Evolutionary conservation across 2,797 vertebrate species (phyloP).

Genomic region (Oryzias sinensis): DNA sequence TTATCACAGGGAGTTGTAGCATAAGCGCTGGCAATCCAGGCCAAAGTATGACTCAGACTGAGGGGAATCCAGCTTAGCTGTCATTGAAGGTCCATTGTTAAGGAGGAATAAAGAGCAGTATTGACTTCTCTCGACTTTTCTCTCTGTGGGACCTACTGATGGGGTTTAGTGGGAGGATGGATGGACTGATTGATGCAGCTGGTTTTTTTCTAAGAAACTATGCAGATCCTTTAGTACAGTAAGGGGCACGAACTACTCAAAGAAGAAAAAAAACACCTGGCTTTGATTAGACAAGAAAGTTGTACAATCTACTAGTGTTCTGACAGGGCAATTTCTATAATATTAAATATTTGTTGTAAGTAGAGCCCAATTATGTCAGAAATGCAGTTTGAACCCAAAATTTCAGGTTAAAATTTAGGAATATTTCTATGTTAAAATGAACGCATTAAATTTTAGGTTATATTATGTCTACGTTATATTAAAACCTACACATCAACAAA

Average conservation of each 20-base stretch:
- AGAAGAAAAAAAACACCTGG: neutral
- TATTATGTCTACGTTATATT: too few species aligned
- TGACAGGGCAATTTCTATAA: too few species aligned
- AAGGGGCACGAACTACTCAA: neutral
- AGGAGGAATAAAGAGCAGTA: slow-evolving; percentile 64
- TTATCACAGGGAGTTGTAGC: slow-evolving; percentile 34
- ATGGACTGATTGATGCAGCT: slow-evolving; percentile 32
- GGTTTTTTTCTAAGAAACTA: slow-evolving; percentile 19
- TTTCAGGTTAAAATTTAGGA: too few species aligned
- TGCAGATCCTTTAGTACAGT: slow-evolving; percentile 2
- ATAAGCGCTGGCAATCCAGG: slow-evolving; percentile 34
- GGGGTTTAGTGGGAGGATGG: slow-evolving; percentile 53
- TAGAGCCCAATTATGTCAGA: too few species aligned
- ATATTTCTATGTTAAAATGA: too few species aligned
- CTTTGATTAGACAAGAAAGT: neutral
- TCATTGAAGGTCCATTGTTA: slow-evolving; percentile 70
- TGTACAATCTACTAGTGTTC: too few species aligned
- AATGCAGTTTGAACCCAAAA: too few species aligned
- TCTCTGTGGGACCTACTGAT: slow-evolving; percentile 40
- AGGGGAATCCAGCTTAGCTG: slow-evolving; percentile 59
- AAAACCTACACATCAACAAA: too few species aligned
- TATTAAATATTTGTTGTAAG: too few species aligned
- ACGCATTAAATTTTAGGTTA: too few species aligned
- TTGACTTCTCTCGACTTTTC: slow-evolving; percentile 62
- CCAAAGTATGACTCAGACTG: slow-evolving; percentile 65